These are phyloP conservation scores for Schizaphis graminum DNA, from an alignment of 2,888 invertebrate genomes.

Conservation along the genomic window DNA sequence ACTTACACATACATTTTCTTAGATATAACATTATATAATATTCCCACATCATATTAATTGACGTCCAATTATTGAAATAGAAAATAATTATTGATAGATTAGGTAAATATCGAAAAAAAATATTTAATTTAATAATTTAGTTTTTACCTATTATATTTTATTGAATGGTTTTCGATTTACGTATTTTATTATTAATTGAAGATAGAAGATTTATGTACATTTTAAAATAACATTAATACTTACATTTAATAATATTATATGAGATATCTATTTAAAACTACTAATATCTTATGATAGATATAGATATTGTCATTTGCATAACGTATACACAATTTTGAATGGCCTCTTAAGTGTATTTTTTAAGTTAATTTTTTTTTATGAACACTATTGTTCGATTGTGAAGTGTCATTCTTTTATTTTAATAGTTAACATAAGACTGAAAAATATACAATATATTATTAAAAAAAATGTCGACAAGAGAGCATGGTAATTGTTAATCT, in stretches of 20 bases:
- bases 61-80: neutral
- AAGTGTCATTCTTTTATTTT: neutral
- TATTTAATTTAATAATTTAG: neutral
- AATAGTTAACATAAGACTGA: neutral
- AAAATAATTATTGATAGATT: neutral
- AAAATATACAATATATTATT: neutral
- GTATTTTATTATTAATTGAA: neutral
- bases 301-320: neutral
- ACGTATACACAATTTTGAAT: neutral
- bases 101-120: neutral
- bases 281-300: neutral
- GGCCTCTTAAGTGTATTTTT: neutral
- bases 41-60: neutral
- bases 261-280: neutral
- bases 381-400: neutral
- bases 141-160: neutral
- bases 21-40: neutral
- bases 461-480: neutral
- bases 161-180: neutral
- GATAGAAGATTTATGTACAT: neutral
- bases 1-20: neutral
- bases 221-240: neutral
- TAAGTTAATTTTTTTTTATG: neutral
- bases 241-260: neutral
- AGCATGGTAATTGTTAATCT: conserved; percentile 7